Percentiles rank a stretch among this genome's conserved stretches.
Evolutionary conservation across 1,140 invertebrate species (phyloP).

Genomic region (Nymphalis io): DNA sequence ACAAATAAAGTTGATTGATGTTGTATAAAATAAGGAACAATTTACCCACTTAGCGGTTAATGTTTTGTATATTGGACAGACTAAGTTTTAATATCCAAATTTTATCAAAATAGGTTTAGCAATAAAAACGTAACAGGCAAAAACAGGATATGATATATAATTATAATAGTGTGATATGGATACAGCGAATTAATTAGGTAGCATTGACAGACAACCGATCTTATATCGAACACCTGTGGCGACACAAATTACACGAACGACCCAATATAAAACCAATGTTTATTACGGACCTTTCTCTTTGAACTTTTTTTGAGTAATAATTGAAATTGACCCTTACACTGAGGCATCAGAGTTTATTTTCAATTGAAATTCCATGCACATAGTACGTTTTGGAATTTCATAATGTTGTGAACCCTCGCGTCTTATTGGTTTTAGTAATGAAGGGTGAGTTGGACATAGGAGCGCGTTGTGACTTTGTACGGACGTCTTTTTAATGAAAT

Average conservation of each 20-base stretch:
- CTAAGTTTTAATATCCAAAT: no score
- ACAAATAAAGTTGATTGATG: no score
- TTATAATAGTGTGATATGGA: not conserved
- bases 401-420: slow-evolving; percentile 61
- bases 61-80: no score
- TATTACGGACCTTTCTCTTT: slow-evolving; percentile 45
- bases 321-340: slow-evolving; percentile 16
- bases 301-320: slow-evolving; percentile 2
- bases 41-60: no score
- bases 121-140: no score
- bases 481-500: slow-evolving; percentile 40
- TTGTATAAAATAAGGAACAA: no score
- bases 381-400: slow-evolving; percentile 54
- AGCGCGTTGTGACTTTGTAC: slow-evolving; percentile 59
- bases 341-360: slow-evolving; percentile 30
- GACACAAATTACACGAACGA: slow-evolving; percentile 43
- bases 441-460: slow-evolving; percentile 62
- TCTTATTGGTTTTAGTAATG: slow-evolving; percentile 75
- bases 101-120: no score
- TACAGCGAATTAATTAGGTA: not conserved
- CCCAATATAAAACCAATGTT: slow-evolving; percentile 54
- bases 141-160: no score
- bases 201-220: slow-evolving; percentile 19
- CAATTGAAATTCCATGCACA: slow-evolving; percentile 12
- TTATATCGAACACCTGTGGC: slow-evolving; percentile 46